phyloP scores from a whole-genome alignment of 2,888 invertebrate species.

The Meiosimyza decipiens region DNA sequence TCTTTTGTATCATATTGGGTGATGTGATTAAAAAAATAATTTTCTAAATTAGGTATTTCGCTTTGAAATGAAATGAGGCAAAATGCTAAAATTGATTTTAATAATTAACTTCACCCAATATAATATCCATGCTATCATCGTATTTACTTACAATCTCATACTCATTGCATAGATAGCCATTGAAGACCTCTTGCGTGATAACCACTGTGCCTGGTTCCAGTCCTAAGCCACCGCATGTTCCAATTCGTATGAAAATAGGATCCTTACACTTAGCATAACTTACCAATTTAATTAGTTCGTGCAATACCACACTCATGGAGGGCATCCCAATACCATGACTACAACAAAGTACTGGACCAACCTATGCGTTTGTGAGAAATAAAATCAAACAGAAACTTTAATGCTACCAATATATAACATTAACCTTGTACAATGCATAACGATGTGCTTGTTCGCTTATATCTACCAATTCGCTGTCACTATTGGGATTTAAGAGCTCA shows the following conservation, averaged over 20 bases:
- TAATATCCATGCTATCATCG: too few relatives aligned
- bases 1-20: too few relatives aligned
- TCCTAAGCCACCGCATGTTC: constrained; percentile 93
- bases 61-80: too few relatives aligned
- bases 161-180: constrained; percentile 83
- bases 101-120: too few relatives aligned
- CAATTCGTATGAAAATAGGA: constrained; percentile 91
- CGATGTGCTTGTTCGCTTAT: constrained; percentile 88
- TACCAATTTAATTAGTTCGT: constrained; percentile 95
- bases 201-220: constrained; percentile 92
- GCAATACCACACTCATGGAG: constrained; percentile 93
- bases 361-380: constrained; percentile 43
- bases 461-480: constrained; percentile 83
- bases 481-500: constrained; percentile 84
- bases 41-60: too few relatives aligned
- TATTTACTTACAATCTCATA: constrained; percentile 79
- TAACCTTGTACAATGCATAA: constrained; percentile 92
- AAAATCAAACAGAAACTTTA: background rate
- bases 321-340: constrained; percentile 96
- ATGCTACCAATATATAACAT: background rate
- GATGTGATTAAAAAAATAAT: too few relatives aligned
- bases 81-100: too few relatives aligned
- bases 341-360: constrained; percentile 62
- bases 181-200: constrained; percentile 89
- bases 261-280: constrained; percentile 86